Percentiles rank a stretch among this genome's conserved stretches.
These are phyloP conservation scores for Temnopleurus reevesii DNA, from an alignment of 53 echinoderm and acorn worm genomes.

Conservation along the genomic window DNA sequence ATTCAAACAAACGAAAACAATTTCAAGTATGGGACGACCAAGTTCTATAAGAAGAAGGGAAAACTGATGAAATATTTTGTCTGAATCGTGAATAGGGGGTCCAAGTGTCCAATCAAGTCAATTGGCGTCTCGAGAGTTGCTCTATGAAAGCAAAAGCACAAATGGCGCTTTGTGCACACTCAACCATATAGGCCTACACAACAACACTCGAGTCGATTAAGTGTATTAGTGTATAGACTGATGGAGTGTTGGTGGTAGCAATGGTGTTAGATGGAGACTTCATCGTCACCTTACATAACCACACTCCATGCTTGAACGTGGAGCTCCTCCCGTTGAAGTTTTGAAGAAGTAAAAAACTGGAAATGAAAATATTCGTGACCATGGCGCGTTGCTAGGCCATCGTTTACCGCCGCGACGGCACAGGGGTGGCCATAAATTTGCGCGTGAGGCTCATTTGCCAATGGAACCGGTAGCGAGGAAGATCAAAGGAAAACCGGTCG, in stretches of 20 bases:
- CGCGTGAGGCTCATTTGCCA: constrained; percentile 57
- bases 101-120: not conserved
- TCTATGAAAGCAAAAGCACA: too few relatives aligned
- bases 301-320: not conserved
- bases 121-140: not conserved
- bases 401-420: constrained; percentile 21
- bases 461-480: constrained; percentile 34
- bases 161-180: too few relatives aligned
- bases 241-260: not conserved
- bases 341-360: too few relatives aligned
- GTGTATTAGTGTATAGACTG: too few relatives aligned
- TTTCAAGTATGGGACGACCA: not conserved
- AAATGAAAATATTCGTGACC: not conserved
- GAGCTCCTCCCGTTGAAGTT: too few relatives aligned
- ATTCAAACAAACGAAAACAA: not conserved
- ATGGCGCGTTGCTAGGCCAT: constrained; percentile 12
- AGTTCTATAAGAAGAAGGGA: not conserved
- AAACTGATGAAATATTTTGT: constrained; percentile 1
- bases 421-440: constrained; percentile 58
- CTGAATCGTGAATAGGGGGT: not conserved
- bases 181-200: too few relatives aligned
- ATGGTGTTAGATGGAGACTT: not conserved
- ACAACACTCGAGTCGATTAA: not conserved
- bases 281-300: not conserved
- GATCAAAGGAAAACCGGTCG: constrained; percentile 44